These are phyloP conservation scores for Scomber japonicus DNA, from an alignment of 2,113 vertebrate genomes.

Conservation along the genomic window DNA sequence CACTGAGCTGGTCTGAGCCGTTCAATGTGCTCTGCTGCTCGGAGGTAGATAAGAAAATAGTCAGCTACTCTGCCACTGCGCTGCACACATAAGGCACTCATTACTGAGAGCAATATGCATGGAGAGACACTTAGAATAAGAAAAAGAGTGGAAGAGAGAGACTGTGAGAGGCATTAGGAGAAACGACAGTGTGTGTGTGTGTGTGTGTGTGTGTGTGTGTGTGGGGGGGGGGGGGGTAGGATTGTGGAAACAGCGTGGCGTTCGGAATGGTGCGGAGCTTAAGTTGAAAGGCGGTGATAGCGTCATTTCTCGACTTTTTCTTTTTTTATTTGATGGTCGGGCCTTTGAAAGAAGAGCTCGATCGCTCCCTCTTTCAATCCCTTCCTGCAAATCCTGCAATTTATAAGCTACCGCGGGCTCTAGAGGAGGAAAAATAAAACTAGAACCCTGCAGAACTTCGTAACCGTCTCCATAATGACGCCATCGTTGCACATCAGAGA, in stretches of 20 bases:
- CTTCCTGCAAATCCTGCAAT: constrained; percentile 10
- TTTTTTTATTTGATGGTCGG: constrained; percentile 33
- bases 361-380: constrained; percentile 45
- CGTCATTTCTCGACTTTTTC: constrained; percentile 41
- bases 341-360: constrained; percentile 52
- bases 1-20: constrained; percentile 49
- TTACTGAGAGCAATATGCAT: constrained; percentile 68
- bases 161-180: constrained; percentile 16
- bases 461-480: neutral
- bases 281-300: constrained; percentile 35
- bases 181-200: constrained; percentile 1
- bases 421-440: neutral
- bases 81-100: constrained; percentile 64
- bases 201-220: too few species aligned
- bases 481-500: neutral
- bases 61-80: constrained; percentile 34
- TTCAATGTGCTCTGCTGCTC: constrained; percentile 63
- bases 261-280: constrained; percentile 19
- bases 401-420: constrained; percentile 21
- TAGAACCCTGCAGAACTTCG: constrained; percentile 13
- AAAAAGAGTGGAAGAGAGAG: constrained; percentile 24
- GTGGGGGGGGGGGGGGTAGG: constrained; percentile 37
- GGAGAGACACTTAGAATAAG: constrained; percentile 57
- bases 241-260: constrained; percentile 30
- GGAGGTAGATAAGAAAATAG: constrained; percentile 76